Conservation (phyloP, 1,140 invertebrate genomes). For the Caenorhabditis briggsae region DNA sequence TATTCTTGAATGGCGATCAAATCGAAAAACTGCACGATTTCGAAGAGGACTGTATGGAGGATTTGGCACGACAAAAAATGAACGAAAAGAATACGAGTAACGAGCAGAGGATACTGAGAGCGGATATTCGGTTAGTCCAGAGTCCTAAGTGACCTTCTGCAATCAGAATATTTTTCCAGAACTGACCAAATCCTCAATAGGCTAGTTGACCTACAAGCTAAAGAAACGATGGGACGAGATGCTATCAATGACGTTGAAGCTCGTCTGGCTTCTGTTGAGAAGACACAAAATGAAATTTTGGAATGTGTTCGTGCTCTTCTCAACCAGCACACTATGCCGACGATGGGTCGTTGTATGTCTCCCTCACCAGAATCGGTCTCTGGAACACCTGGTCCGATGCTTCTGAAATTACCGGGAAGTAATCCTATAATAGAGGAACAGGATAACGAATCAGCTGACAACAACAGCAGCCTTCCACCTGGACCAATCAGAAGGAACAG, state of each 20-base stretch:
- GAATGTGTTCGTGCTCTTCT: conserved; percentile 29
- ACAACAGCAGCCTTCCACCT: conserved; percentile 10
- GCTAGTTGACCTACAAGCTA: conserved; percentile 32
- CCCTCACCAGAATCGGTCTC: conserved; percentile 4
- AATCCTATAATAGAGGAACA: background rate
- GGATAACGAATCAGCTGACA: background rate
- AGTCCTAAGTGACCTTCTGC: background rate
- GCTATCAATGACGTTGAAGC: conserved; percentile 13
- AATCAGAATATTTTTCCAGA: background rate
- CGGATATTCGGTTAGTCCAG: conserved; percentile 64
- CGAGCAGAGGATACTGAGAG: conserved; percentile 72
- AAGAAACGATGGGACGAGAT: conserved; percentile 27
- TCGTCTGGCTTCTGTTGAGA: conserved; percentile 9
- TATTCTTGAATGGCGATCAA: conserved; percentile 91
- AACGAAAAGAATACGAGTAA: conserved; percentile 67
- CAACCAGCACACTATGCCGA: background rate
- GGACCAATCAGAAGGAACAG: conserved; percentile 24
- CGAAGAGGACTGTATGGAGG: conserved; percentile 94
- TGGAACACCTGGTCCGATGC: background rate
- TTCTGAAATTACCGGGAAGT: conserved; percentile 27
- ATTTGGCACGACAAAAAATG: conserved; percentile 68
- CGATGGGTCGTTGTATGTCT: background rate
- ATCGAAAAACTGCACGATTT: conserved; percentile 94
- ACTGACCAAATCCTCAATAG: conserved; percentile 45
- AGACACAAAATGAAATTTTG: conserved; percentile 23